Evolutionary conservation across 2,888 invertebrate species (phyloP), one percentile per base, ranked within the genome.

Genomic region (Latheticus oryzae): DNA sequence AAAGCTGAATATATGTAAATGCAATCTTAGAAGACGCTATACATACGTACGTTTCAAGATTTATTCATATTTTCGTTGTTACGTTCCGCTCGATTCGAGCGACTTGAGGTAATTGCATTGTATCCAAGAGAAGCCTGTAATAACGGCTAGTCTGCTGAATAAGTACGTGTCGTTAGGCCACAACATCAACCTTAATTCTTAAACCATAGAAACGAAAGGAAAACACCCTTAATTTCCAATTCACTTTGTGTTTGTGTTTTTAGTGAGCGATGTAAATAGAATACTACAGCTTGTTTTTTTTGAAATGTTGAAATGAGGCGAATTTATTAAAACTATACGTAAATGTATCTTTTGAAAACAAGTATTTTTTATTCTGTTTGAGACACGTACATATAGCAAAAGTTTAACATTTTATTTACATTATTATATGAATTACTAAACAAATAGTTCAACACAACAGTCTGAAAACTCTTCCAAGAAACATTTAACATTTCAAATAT

Each of bases 401-500:
- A n/a, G n/a, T n/a, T n/a, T n/a, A n/a, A n/a, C 48, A 15, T 48
- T 50, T 50, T 19, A 30, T 37, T 50, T 37, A 38, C 38, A 13
- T 37, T 50, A 12, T 33, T 32, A 17, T 51, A 38, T 40, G 40
- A 51, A 51, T 51, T 51, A 40, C 51, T 11, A 28, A 38, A 23
- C 37, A 50, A 50, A 50, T 19, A 12, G 24, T 16, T 17, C 26
- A 26, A 16, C 28, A 50, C 48, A 48, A 35, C 48, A 23, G 17
- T 35, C 15, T 37, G 16, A 50, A 51, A 51, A 38, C 30, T 16
- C 51, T 51, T 52, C 52, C 52, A 38, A 52, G 52, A 52, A 52
- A 42, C 52, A 42, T 52, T 52, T 52, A 52, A 52, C 52, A 52
- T 52, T 52, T 52, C 51, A 52, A 52, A 52, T 42, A 52, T 52